Conservation (phyloP, 2,888 invertebrate species). For the Zeuzera pyrina region DNA sequence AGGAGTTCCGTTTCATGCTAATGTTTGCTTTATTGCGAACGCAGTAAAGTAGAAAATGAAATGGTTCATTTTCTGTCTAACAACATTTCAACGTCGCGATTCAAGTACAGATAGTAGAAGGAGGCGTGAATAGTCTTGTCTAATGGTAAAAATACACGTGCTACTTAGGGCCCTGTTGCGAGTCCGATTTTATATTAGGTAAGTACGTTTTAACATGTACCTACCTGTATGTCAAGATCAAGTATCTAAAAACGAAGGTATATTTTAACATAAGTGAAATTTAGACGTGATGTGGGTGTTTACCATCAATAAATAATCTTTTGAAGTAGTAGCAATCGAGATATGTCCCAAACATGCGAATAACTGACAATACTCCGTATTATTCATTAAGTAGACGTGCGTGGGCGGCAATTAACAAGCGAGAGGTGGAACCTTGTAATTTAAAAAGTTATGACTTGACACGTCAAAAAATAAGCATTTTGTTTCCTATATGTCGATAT, state of each 20-base stretch:
- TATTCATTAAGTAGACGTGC: conserved; percentile 17
- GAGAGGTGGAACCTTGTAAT: conserved; percentile 31
- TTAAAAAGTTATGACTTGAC: not conserved
- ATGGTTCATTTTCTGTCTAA: conserved; percentile 16
- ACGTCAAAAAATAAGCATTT: not conserved
- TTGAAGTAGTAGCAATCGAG: too few relatives aligned
- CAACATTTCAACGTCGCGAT: conserved; percentile 29
- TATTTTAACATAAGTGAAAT: too few relatives aligned
- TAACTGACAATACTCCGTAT: conserved; percentile 28
- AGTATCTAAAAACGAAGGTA: too few relatives aligned
- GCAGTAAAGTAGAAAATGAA: conserved; percentile 28
- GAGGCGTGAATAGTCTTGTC: conserved; percentile 65
- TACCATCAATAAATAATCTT: too few relatives aligned
- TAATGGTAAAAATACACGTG: conserved; percentile 43
- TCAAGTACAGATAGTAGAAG: conserved; percentile 49
- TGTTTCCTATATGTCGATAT: not conserved
- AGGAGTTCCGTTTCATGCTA: conserved; percentile 34
- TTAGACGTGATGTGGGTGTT: too few relatives aligned
- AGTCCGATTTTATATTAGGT: too few relatives aligned
- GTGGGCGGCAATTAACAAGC: conserved; percentile 54
- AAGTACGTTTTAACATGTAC: conserved; percentile 21
- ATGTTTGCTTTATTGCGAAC: conserved; percentile 22
- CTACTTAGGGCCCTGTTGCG: conserved; percentile 18
- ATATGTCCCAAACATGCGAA: conserved; percentile 27
- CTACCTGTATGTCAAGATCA: conserved; percentile 20